A percentile compares a stretch with the other conserved stretches of the same genome.
Evolutionary conservation across 2,113 vertebrate species (phyloP).

Genomic region (Jacana jacana): DNA sequence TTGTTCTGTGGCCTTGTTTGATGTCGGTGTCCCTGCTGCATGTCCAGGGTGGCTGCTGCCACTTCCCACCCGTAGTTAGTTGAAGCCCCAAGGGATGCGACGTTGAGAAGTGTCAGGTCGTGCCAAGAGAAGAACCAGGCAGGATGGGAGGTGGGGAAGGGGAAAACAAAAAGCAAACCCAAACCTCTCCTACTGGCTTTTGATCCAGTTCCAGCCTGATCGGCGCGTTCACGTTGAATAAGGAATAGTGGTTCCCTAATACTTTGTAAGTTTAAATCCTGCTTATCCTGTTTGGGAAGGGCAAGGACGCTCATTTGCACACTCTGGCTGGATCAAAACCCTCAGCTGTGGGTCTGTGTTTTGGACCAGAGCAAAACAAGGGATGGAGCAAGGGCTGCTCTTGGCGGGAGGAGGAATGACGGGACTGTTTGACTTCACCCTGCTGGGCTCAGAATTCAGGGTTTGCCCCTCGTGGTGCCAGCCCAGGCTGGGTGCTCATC

Average conservation of each 20-base stretch:
- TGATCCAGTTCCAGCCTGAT: background rate
- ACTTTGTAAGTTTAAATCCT: background rate
- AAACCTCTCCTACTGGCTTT: background rate
- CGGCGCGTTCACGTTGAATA: background rate
- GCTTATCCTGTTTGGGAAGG: background rate
- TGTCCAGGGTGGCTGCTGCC: background rate
- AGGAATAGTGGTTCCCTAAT: background rate
- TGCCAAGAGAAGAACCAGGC: background rate
- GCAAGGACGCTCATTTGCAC: background rate
- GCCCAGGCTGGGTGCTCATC: background rate
- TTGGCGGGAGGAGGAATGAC: background rate
- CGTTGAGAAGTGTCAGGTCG: background rate
- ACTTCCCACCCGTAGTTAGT: background rate
- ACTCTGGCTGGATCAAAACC: background rate
- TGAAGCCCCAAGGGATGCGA: background rate
- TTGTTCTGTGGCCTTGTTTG: slow-evolving; percentile 43
- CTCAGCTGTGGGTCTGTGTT: background rate
- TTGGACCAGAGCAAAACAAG: background rate
- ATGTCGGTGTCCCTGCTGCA: background rate
- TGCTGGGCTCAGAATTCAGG: background rate
- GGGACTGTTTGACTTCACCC: background rate
- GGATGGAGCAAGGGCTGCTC: background rate
- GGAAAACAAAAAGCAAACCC: background rate
- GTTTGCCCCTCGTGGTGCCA: no score
- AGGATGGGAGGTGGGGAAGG: background rate